Evolutionary conservation across 2,888 invertebrate genomes (phyloP).

Genomic region (Heliconius aoede): DNA sequence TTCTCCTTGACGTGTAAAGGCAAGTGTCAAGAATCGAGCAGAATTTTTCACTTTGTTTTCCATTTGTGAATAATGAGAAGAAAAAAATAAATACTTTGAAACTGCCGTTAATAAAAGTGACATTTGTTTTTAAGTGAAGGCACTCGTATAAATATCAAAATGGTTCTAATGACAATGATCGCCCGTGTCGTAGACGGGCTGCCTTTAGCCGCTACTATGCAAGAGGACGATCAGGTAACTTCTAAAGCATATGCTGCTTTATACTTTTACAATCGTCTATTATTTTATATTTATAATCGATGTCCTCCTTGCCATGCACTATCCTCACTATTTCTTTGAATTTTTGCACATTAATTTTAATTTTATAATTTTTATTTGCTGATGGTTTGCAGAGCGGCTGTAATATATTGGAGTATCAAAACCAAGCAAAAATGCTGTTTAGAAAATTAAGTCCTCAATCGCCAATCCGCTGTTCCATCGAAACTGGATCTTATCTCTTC

Average conservation of each 20-base stretch:
- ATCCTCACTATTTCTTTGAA: conserved; percentile 7
- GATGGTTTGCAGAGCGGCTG: conserved; percentile 91
- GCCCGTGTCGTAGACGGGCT: conserved; percentile 97
- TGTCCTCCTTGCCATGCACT: conserved; percentile 15
- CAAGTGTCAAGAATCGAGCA: conserved; percentile 57
- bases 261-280: conserved; percentile 2
- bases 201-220: conserved; percentile 97
- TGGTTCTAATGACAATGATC: conserved; percentile 99
- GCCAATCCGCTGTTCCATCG: conserved; percentile 96
- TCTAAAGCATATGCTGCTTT: conserved; percentile 32
- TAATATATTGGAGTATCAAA: conserved; percentile 98
- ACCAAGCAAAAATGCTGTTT: conserved; percentile 99
- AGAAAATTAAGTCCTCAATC: conserved; percentile 96
- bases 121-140: conserved; percentile 54
- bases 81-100: conserved; percentile 61
- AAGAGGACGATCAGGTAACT: conserved; percentile 97
- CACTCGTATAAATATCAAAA: conserved; percentile 75
- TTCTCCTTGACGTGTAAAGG: conserved; percentile 69
- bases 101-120: conserved; percentile 49
- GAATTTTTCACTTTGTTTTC: conserved; percentile 56
- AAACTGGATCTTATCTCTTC: conserved; percentile 98
- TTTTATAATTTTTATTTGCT: conserved; percentile 63
- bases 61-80: conserved; percentile 70
- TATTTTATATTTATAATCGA: conserved; percentile 8
- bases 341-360: conserved; percentile 53